Base-by-base conservation (phyloP, 2,888 invertebrate genomes). In the Tenthredo livida region DNA sequence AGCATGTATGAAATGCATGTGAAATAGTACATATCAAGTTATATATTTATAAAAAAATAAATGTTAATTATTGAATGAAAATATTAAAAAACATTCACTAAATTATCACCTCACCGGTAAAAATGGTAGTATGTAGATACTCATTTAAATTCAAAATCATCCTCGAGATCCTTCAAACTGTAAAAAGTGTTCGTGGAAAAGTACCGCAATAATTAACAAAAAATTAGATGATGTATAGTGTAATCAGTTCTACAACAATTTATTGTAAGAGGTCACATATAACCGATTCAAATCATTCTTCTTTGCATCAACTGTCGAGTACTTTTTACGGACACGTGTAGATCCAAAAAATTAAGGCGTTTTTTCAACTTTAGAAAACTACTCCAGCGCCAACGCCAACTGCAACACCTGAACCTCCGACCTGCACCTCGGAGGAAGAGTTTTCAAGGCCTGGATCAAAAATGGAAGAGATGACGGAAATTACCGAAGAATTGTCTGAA, bases 311-410 rank as follows among this genome's bases (percentile, higher is more conserved):
- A 25, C 2, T 21, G 73, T 43, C 25, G 12, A 73, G 73, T 73
- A 73, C 73, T 73, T 73, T 73, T 73, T 43, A 43, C 73, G 73
- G 21, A 43, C 43, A 73, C 73, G n/a, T 40, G n/a, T 73, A 17
- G 40, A 73, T 73, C 40, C 40, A 12, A 72, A 29, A 54, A 75
- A 43, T n/a, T 72, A 12, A 84, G 4, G 15, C 7, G 29, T 85
- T 40, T 67, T 61, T 54, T 85, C 6, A 50, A 78, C 33, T 87
- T 82, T 85, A 90, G 91, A 88, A 88, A 87, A 87, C 83, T 47
- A 90, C 90, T 58, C 89, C 91, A 43, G 84, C 89, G n/a, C 87
- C 87, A 15, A 91, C 91, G 43, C 90, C 91, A 40, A 85, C 89
- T n/a, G 87, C 87, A n/a, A 92, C 91, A 50, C 90, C 91, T 4